Conservation (phyloP, 2,888 invertebrate species). For the Metellina segmentata region DNA sequence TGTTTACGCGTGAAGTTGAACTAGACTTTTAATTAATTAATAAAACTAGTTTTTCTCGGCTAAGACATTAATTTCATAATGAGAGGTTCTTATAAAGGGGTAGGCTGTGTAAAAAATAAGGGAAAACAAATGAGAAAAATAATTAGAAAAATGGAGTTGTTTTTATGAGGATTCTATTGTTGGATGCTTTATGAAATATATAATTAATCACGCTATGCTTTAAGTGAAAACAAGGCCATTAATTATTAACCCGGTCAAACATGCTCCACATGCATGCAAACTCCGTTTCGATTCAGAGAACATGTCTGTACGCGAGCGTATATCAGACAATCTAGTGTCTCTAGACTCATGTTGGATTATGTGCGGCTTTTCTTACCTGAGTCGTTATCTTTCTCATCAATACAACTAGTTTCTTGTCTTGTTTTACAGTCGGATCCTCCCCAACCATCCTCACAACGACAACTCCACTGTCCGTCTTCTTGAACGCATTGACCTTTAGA, state of each 20-base stretch:
- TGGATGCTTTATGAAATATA: not conserved
- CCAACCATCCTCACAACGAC: conserved; percentile 97
- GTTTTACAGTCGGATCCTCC: conserved; percentile 96
- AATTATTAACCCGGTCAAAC: no score
- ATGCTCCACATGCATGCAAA: no score
- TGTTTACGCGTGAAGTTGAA: not conserved
- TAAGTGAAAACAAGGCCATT: not conserved
- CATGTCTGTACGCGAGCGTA: no score
- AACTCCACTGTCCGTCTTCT: conserved; percentile 92
- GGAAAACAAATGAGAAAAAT: not conserved
- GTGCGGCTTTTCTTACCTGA: conserved; percentile 86
- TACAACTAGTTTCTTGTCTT: conserved; percentile 94
- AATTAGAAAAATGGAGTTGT: not conserved
- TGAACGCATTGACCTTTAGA: conserved; percentile 93
- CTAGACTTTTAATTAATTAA: not conserved
- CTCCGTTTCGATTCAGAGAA: no score
- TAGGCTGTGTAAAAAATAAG: not conserved
- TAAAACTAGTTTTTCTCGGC: not conserved
- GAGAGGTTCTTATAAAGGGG: not conserved
- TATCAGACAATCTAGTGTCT: no score
- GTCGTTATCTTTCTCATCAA: conserved; percentile 97
- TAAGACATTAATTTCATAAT: not conserved
- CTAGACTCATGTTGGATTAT: no score
- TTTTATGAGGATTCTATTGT: not conserved
- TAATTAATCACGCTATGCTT: not conserved